These are phyloP conservation scores for Zaprionus camerounensis DNA, from an alignment of 1,140 invertebrate species.

Conservation along the genomic window DNA sequence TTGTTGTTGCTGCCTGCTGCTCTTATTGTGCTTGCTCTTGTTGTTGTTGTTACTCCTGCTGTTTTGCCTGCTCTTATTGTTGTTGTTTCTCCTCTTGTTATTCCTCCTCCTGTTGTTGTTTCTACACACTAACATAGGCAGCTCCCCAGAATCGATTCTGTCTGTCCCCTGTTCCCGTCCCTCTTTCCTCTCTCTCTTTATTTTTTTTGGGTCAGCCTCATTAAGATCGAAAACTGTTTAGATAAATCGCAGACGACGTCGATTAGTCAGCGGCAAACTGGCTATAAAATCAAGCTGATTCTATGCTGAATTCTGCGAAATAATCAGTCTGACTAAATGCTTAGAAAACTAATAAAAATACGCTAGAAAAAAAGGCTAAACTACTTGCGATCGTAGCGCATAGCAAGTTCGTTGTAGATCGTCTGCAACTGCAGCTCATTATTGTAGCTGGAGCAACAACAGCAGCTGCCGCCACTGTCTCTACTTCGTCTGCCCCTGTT, in stretches of 20 bases:
- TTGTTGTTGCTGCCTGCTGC: conserved; percentile 7
- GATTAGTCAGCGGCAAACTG: neutral
- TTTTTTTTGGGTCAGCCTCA: conserved; percentile 19
- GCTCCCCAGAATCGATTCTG: conserved; percentile 31
- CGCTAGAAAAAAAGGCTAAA: neutral
- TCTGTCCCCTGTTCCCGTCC: neutral
- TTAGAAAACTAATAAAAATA: neutral
- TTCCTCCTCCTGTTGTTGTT: conserved; percentile 52
- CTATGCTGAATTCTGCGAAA: neutral
- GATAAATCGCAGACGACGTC: conserved; percentile 3
- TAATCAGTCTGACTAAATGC: neutral
- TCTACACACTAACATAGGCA: conserved; percentile 20
- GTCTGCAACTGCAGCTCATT: conserved; percentile 2
- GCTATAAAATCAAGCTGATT: neutral
- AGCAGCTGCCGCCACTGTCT: conserved; percentile 17
- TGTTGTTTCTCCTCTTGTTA: conserved; percentile 53
- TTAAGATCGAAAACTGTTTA: conserved; percentile 23
- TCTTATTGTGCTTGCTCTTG: neutral
- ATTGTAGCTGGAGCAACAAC: neutral
- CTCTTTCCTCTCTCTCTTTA: neutral
- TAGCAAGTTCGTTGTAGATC: neutral
- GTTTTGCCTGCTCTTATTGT: conserved; percentile 35
- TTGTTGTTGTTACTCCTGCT: neutral
- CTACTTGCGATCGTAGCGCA: neutral
- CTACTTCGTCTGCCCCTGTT: neutral